Conservation (phyloP, 2,113 vertebrate genomes). For the Lycaon pictus region DNA sequence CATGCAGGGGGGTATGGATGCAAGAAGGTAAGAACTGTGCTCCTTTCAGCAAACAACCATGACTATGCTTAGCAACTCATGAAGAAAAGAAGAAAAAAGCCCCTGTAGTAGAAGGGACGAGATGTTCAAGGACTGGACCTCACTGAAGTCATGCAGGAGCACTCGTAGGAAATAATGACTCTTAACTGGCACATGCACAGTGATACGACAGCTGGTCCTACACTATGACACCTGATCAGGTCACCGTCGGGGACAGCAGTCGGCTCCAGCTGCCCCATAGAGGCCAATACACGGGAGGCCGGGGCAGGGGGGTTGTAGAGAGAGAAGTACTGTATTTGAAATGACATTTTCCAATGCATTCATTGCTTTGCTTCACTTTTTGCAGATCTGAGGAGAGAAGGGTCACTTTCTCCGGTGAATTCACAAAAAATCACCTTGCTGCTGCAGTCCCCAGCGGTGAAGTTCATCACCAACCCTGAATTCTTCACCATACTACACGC, state of each 20-base stretch:
- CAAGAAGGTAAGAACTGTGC: not conserved
- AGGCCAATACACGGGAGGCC: not conserved
- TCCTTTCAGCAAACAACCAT: not conserved
- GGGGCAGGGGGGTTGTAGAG: too few relatives aligned
- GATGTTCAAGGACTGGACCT: not conserved
- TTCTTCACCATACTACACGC: conserved; percentile 98
- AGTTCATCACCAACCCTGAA: conserved; percentile 98
- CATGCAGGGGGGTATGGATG: not conserved
- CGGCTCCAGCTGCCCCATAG: not conserved
- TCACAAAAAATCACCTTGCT: conserved; percentile 96
- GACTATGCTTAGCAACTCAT: not conserved
- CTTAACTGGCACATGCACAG: not conserved
- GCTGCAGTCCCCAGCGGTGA: conserved; percentile 98
- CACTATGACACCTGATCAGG: not conserved
- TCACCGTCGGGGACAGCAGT: not conserved
- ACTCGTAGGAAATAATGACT: not conserved
- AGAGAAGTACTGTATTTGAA: not conserved
- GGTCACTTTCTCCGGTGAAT: conserved; percentile 93
- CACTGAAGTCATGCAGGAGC: not conserved
- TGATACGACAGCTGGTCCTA: not conserved
- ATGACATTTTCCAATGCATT: not conserved
- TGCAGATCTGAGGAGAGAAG: conserved; percentile 92
- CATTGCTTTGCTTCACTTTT: conserved; percentile 64
- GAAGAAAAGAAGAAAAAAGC: not conserved
- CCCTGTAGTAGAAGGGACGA: not conserved